Conservation (phyloP, 2,797 vertebrate species). For the Glyptemys insculpta region DNA sequence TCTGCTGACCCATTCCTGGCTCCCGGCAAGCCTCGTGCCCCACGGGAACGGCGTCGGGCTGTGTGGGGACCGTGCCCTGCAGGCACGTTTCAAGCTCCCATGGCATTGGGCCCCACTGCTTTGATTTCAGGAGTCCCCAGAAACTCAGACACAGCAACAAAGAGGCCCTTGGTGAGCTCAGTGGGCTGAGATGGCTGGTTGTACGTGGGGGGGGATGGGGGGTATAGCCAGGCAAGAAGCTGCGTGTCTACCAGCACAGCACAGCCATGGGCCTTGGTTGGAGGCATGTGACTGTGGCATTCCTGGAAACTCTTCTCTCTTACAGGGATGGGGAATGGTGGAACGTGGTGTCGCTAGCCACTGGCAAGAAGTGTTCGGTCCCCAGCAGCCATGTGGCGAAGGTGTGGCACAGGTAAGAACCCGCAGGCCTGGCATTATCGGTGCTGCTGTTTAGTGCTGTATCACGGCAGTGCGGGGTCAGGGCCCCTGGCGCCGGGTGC, state of each 20-base stretch:
- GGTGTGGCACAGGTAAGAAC: slow-evolving; percentile 84
- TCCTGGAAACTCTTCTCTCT: neutral
- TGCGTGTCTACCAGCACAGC: neutral
- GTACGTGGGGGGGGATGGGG: rapidly evolving
- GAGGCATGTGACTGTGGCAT: neutral
- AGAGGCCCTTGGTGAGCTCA: neutral
- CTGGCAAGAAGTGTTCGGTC: slow-evolving; percentile 82
- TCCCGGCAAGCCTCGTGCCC: neutral
- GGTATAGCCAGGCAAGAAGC: neutral
- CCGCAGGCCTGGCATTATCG: neutral
- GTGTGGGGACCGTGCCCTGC: neutral
- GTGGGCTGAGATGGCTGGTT: neutral
- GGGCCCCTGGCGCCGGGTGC: neutral
- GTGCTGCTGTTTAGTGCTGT: neutral
- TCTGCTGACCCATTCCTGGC: neutral
- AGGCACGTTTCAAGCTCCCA: neutral
- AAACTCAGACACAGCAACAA: neutral
- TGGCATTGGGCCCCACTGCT: neutral
- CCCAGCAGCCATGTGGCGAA: slow-evolving; percentile 86
- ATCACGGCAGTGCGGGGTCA: neutral
- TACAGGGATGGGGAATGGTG: slow-evolving; percentile 89
- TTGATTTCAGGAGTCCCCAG: neutral
- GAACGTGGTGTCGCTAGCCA: slow-evolving; percentile 83
- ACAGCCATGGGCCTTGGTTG: too few relatives aligned
- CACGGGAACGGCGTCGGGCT: neutral